Evolutionary conservation across 2,888 invertebrate species (phyloP).

Genomic region (Stenodera caucasica): DNA sequence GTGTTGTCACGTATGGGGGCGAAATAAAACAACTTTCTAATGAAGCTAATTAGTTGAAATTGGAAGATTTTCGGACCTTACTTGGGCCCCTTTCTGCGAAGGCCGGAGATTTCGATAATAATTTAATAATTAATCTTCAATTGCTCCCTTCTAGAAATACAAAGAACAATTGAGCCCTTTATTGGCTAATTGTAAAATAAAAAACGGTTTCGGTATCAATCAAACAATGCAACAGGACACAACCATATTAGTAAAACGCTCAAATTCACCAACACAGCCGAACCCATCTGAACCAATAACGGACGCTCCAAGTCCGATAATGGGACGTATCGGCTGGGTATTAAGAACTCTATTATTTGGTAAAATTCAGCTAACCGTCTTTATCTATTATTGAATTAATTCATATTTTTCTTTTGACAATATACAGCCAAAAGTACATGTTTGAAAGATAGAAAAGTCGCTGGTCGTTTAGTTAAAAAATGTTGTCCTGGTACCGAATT

Average conservation of each 20-base stretch:
- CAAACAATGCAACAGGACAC: conserved; percentile 56
- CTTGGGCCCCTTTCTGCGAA: too few relatives aligned
- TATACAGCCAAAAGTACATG: conserved; percentile 53
- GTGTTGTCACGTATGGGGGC: too few relatives aligned
- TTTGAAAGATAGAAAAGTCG: conserved; percentile 59
- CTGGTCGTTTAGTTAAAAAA: conserved; percentile 65
- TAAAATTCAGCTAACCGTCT: conserved; percentile 43
- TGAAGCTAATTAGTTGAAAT: too few relatives aligned
- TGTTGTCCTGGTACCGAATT: conserved; percentile 79
- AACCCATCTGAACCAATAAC: conserved; percentile 70
- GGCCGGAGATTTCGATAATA: too few relatives aligned
- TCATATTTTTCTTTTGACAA: conserved; percentile 48
- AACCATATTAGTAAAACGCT: conserved; percentile 49
- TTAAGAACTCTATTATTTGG: conserved; percentile 68
- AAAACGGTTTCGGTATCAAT: conserved; percentile 40
- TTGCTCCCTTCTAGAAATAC: neutral
- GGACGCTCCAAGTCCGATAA: conserved; percentile 67
- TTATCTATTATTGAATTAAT: neutral
- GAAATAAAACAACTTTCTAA: too few relatives aligned
- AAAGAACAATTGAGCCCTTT: neutral
- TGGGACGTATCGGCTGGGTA: conserved; percentile 71
- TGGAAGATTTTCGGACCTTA: too few relatives aligned
- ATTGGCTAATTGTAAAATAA: neutral
- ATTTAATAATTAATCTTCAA: too few relatives aligned
- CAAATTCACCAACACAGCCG: conserved; percentile 65